Base-by-base conservation (phyloP, 1,140 invertebrate genomes). In the Euwallacea similis region DNA sequence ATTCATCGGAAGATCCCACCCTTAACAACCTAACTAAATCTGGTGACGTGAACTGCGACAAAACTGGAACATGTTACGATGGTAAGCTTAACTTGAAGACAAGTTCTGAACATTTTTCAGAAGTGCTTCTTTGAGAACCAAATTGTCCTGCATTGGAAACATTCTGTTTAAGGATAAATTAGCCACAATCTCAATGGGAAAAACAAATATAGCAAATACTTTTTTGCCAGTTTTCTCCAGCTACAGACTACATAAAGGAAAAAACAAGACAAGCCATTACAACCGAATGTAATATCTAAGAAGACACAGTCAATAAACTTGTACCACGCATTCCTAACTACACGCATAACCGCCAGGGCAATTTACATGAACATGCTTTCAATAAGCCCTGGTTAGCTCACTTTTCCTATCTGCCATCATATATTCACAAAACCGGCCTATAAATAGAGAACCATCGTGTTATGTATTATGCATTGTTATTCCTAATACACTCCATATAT, bases 31-130 rank as follows among this genome's bases (percentile, higher is more conserved):
- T 91, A 64, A 91, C 90, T 2, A 85, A 90, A 76, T 88, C 87
- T 73, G 69, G 62, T 8, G 69, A 71, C 21, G 89, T 92, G 11
- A 95, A 96, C 82, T 97, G 95, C 79, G 95, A 97, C 82, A 93
- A 94, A 77, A 96, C 93, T 43, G 95, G 95, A 77, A 95, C 94
- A 64, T 97, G 95, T 79, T 97, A 97, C 77, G 94, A 97, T 83
- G 94, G 94, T 97, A 85, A 83, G 77, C 16, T 15, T 56, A 56
- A n/a, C 16, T 50, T 50, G 13, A 50, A 50, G 2, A 13, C 46
- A 50, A 50, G 46, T 50, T 6, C 9, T 50, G 9, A 13, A 50
- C 46, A 6, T 6, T 50, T 50, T 50, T 50, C 2, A 50, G 21
- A 33, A 33, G 4, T 33, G 21, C 21, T 33, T 33, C 21, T 2